Base-by-base conservation (phyloP, 2,888 invertebrate species). In the Axea sp. region DNA sequence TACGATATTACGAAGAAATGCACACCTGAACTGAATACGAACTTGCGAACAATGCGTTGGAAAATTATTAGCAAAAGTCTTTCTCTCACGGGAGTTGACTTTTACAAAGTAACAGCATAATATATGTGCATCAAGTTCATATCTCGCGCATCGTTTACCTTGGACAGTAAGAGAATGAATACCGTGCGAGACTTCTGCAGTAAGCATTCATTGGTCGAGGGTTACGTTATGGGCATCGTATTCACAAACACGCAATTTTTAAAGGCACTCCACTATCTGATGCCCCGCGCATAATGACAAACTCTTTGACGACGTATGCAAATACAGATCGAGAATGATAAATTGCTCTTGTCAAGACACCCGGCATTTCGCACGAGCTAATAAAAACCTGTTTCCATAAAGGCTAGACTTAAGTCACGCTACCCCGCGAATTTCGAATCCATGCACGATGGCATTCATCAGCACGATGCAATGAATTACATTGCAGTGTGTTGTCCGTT, bases 321-420 rank as follows among this genome's bases (percentile, higher is more conserved):
- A 86, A 86, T 86, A 86, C 82, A 87, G 86, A 86, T 87, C 85
- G 87, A 84, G 83, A 83, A 85, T 87, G 87, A 87, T 87, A 87
- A 87, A 87, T 87, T 87, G 86, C 85, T 84, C 85, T 84, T 83
- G 86, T 86, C 85, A 86, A 85, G 86, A 83, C 85, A 85, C 82
- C 84, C 85, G 84, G 85, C 84, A 85, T 86, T 86, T 86, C 86
- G 85, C 85, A 85, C 86, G 84, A 84, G 84, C 81, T 82, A 80
- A 83, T 82, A 82, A 77, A 85, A 85, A 86, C 84, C 82, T 81
- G 84, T 84, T 85, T 83, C 78, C 82, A 73, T 73, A 72, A 78
- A 80, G 81, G 78, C 79, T 75, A 19, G 81, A 83, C 81, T 84
- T 78, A 76, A 67, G 75, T 43, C 73, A 68, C 35, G 62, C 35